Conservation (phyloP, 2,113 vertebrate genomes). For the Lamprologus ornatipinnis region DNA sequence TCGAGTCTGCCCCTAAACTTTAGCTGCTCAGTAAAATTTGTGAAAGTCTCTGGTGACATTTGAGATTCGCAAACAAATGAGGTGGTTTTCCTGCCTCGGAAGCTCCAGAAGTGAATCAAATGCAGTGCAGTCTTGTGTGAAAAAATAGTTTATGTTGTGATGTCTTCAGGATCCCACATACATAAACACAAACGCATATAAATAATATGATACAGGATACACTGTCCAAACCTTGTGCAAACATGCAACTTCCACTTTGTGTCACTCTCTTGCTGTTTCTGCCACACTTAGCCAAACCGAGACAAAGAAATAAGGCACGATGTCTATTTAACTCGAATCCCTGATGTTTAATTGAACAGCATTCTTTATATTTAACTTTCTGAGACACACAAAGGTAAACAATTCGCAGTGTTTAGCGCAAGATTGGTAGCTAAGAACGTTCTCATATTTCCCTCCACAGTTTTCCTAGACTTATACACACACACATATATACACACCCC, state of each 20-base stretch:
- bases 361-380: background rate
- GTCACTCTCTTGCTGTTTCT: background rate
- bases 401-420: background rate
- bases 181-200: background rate
- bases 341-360: background rate
- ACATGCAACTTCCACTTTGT: background rate
- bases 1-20: background rate
- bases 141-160: background rate
- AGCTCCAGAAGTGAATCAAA: background rate
- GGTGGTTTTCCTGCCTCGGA: background rate
- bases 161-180: background rate
- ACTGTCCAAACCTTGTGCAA: background rate
- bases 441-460: background rate
- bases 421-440: background rate
- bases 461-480: background rate
- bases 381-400: background rate
- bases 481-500: background rate
- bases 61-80: background rate
- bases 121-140: background rate
- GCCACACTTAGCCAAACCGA: background rate
- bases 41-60: conserved; percentile 14
- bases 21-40: background rate
- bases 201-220: background rate
- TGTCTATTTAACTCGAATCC: background rate
- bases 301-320: background rate